phyloP scores from a whole-genome alignment of 1,140 invertebrate genomes.

The Neotoxoptera formosana region DNA sequence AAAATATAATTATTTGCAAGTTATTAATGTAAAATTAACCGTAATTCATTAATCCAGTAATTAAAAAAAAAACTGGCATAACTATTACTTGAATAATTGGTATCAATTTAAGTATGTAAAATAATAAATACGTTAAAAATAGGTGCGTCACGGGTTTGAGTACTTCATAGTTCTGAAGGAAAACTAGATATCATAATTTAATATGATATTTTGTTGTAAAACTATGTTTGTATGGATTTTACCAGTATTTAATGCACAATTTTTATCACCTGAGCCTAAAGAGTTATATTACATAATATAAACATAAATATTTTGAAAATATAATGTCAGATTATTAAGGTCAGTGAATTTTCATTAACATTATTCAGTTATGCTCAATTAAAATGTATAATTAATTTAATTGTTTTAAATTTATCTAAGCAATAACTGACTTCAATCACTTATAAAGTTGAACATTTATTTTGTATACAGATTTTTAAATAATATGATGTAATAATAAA shows the following conservation, averaged over 20 bases:
- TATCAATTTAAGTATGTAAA: neutral
- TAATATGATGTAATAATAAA: neutral
- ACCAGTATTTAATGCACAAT: neutral
- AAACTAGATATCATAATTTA: neutral
- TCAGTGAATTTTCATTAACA: neutral
- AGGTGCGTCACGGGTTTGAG: neutral
- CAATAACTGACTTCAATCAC: neutral
- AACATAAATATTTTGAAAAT: neutral
- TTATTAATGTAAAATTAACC: neutral
- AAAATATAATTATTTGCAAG: neutral
- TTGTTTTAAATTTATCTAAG: neutral
- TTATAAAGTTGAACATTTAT: too few relatives aligned
- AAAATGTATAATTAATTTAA: neutral
- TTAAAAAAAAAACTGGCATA: neutral
- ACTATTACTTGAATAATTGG: neutral
- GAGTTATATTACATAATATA: neutral
- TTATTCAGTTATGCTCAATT: neutral
- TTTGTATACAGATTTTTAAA: neutral
- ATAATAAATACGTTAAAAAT: neutral
- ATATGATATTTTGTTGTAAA: neutral
- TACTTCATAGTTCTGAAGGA: neutral
- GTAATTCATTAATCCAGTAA: neutral
- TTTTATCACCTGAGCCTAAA: neutral
- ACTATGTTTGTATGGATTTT: neutral
- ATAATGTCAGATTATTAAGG: neutral